These are phyloP conservation scores for Julus scandinavius DNA, from an alignment of 2,888 invertebrate species.

Conservation along the genomic window DNA sequence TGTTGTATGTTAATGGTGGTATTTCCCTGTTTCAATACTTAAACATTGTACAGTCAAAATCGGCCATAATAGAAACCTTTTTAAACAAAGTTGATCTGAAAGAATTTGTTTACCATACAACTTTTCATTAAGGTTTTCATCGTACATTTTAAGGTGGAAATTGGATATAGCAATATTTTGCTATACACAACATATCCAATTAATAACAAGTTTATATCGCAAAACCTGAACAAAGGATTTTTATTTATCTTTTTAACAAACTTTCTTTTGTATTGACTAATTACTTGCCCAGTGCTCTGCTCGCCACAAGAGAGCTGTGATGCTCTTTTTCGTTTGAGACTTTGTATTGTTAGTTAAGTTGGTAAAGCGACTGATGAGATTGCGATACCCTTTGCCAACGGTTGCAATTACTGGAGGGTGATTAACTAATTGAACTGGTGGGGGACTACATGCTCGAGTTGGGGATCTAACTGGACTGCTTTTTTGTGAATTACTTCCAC, in stretches of 20 bases:
- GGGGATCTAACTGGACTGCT: constrained; percentile 49
- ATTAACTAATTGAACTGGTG: constrained; percentile 1
- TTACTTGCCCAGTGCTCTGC: constrained; percentile 74
- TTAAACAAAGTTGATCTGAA: not conserved
- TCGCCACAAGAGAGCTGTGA: constrained; percentile 78
- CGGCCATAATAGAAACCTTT: not conserved
- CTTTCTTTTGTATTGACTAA: constrained; percentile 35
- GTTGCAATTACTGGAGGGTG: constrained; percentile 73
- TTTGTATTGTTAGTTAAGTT: constrained; percentile 61
- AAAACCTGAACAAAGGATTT: not conserved
- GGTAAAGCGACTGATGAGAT: constrained; percentile 70
- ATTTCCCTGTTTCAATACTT: not conserved
- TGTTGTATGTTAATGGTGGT: not conserved
- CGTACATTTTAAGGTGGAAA: not conserved
- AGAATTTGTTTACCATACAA: not conserved
- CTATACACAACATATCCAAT: too few relatives aligned
- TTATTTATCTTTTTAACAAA: too few relatives aligned
- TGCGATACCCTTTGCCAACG: constrained; percentile 86
- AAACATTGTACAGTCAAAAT: not conserved
- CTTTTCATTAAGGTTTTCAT: not conserved
- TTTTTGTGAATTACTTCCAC: constrained; percentile 11
- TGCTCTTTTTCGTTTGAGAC: constrained; percentile 65
- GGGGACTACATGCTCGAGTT: not conserved
- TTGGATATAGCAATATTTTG: not conserved
- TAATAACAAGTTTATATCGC: too few relatives aligned